Percentiles rank a stretch among this genome's conserved stretches.
These are phyloP conservation scores for Bembecia ichneumoniformis DNA, from an alignment of 2,888 invertebrate species.

Conservation along the genomic window DNA sequence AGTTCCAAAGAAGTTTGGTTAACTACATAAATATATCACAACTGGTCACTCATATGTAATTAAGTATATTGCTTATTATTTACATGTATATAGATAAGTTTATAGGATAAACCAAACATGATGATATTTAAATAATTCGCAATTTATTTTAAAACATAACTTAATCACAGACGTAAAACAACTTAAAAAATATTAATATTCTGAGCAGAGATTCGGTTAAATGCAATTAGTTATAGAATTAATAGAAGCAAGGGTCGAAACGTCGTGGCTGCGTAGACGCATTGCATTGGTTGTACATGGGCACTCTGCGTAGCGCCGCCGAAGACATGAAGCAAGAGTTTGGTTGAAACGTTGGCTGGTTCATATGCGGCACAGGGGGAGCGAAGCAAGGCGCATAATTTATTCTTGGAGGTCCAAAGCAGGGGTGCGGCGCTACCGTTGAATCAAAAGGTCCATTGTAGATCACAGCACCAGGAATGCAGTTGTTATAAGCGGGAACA, in stretches of 20 bases:
- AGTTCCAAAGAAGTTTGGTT: too few relatives aligned
- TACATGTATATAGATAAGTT: too few relatives aligned
- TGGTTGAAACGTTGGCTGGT: slow-evolving; percentile 21
- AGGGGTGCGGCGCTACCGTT: slow-evolving; percentile 18
- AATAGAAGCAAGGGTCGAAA: slow-evolving; percentile 19
- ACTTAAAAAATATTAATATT: neutral
- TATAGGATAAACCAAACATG: too few relatives aligned
- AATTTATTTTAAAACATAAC: neutral
- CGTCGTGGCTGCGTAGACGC: slow-evolving; percentile 10
- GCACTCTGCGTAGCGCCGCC: slow-evolving; percentile 22
- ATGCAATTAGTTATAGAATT: neutral
- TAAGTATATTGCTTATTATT: too few relatives aligned
- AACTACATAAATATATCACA: too few relatives aligned
- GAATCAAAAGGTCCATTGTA: slow-evolving; percentile 9
- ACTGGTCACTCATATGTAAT: too few relatives aligned
- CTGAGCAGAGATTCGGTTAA: slow-evolving; percentile 22
- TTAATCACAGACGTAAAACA: neutral
- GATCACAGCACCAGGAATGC: slow-evolving; percentile 5
- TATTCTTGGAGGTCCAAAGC: slow-evolving; percentile 21
- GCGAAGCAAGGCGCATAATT: slow-evolving; percentile 14
- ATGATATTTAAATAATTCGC: too few relatives aligned
- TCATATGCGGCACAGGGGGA: slow-evolving; percentile 6
- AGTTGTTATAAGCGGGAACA: slow-evolving; percentile 24
- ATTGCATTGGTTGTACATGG: slow-evolving; percentile 15
- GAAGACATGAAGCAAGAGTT: slow-evolving; percentile 40